A percentile compares a stretch with the other conserved stretches of the same genome.
Evolutionary conservation across 1,140 invertebrate species (phyloP).

Genomic region (Ladona fulva): DNA sequence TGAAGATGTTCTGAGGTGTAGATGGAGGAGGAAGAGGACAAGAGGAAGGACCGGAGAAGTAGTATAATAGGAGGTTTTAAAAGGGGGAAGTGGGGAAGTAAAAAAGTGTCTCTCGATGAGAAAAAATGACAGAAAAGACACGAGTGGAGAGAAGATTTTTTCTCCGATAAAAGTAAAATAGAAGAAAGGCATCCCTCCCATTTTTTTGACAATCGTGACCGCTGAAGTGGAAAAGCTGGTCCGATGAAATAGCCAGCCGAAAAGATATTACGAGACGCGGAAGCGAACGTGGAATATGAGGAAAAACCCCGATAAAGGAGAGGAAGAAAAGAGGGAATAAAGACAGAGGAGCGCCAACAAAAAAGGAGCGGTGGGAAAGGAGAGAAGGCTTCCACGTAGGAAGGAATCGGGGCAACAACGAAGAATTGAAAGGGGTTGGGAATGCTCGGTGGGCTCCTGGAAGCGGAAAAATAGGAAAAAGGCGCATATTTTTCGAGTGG

Average conservation of each 20-base stretch:
- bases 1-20: no score
- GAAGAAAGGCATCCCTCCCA: background rate
- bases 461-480: no score
- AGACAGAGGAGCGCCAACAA: no score
- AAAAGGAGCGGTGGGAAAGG: background rate
- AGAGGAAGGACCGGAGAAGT: background rate
- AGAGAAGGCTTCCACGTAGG: background rate
- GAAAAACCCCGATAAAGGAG: no score
- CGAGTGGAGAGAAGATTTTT: background rate
- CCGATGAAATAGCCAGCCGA: background rate
- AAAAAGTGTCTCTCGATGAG: background rate
- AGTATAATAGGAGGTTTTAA: background rate
- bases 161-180: background rate
- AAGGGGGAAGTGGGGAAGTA: background rate
- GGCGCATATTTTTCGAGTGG: background rate
- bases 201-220: background rate
- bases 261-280: no score
- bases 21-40: background rate
- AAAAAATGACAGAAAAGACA: no score
- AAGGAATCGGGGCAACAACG: background rate
- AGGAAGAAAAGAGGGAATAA: no score
- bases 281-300: no score
- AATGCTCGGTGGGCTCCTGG: no score
- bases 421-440: background rate
- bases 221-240: background rate